A percentile compares a stretch with the other conserved stretches of the same genome.
phyloP scores from a whole-genome alignment of 2,888 invertebrate species.

The Electrophaes corylata region DNA sequence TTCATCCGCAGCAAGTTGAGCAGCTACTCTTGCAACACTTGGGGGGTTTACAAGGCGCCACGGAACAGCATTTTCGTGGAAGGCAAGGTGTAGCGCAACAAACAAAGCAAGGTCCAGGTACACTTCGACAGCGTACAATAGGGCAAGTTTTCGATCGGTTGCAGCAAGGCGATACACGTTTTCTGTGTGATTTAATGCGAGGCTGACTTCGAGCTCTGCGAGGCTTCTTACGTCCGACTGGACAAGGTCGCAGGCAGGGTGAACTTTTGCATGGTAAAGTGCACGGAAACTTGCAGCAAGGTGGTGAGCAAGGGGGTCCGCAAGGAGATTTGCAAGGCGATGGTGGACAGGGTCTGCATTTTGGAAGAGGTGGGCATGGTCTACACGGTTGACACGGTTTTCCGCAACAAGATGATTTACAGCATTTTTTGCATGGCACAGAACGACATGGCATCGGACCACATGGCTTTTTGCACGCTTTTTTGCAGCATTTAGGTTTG shows the following conservation, averaged over 20 bases:
- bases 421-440: conserved; percentile 47
- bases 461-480: conserved; percentile 52
- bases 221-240: conserved; percentile 56
- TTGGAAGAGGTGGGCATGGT: conserved; percentile 36
- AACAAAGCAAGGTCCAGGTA: conserved; percentile 54
- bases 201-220: conserved; percentile 61
- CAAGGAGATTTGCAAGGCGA: conserved; percentile 39
- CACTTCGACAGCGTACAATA: conserved; percentile 63
- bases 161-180: conserved; percentile 65
- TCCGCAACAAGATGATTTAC: conserved; percentile 44
- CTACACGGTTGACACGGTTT: conserved; percentile 41
- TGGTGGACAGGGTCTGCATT: conserved; percentile 32
- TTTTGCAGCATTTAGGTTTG: conserved; percentile 51
- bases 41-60: conserved; percentile 44
- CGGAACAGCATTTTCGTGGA: conserved; percentile 53
- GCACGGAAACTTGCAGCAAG: conserved; percentile 41
- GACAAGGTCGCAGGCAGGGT: conserved; percentile 66
- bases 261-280: conserved; percentile 56
- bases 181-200: conserved; percentile 59
- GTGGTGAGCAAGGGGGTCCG: conserved; percentile 26
- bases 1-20: conserved; percentile 42
- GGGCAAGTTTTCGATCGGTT: conserved; percentile 64
- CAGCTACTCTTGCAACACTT: conserved; percentile 47
- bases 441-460: conserved; percentile 44
- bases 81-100: conserved; percentile 51